Conservation (phyloP, 2,113 vertebrate genomes). For the Elanoides forficatus region DNA sequence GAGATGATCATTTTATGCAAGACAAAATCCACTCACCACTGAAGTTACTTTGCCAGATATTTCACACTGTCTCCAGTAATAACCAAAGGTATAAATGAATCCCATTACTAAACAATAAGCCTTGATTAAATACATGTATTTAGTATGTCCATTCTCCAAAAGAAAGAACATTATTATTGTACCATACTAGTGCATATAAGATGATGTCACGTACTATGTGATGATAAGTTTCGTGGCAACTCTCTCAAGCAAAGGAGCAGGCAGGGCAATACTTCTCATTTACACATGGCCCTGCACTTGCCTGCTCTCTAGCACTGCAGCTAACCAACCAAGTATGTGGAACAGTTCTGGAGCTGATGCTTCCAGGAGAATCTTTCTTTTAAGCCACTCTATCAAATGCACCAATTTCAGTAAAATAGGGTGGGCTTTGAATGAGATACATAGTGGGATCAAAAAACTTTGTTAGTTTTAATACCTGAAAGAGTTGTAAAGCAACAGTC, state of each 20-base stretch:
- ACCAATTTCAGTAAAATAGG: background rate
- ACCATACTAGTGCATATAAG: background rate
- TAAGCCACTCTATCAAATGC: background rate
- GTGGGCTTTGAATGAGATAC: background rate
- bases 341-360: background rate
- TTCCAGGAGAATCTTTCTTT: background rate
- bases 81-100: background rate
- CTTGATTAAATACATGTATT: background rate
- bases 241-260: background rate
- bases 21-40: conserved; percentile 24
- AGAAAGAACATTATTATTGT: background rate
- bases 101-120: background rate
- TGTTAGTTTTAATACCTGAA: background rate
- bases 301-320: background rate
- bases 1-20: background rate
- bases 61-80: background rate
- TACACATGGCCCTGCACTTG: background rate
- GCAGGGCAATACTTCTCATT: background rate
- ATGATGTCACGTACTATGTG: rapidly evolving
- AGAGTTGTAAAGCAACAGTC: background rate
- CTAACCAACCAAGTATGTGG: background rate
- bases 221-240: background rate
- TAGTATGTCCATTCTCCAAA: background rate
- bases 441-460: background rate
- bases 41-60: background rate